Base-by-base conservation (phyloP, 2,797 vertebrate species). In the Chelon auratus region DNA sequence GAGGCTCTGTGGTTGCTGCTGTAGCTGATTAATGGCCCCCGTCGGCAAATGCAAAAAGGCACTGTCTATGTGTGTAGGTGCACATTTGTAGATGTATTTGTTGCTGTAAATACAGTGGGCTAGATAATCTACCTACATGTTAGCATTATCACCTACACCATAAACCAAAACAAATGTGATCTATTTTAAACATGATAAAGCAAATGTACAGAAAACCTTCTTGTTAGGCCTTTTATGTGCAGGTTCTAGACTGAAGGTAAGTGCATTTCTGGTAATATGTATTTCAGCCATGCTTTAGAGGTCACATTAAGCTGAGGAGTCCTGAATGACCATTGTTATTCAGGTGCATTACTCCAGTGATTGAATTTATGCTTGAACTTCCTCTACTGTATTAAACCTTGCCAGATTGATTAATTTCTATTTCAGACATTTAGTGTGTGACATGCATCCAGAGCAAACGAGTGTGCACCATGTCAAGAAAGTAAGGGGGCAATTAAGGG, bases 1-100 rank as follows among this genome's bases (percentile, higher is more conserved):
- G 55, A 82, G 83, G 76, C 84, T 70, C 67, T 9, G 14, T 10
- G 11, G 73, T 26, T 67, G 73, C 57, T 8, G 0, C 30, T 33
- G 30, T 33, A 40, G 15, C 11, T 91, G 90, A 91, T 91, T 78
- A 88, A 91, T 91, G 78, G 45, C 47, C 18, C 51, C 80, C 30
- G 87, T 86, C 59, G 79, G 42, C 51, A 62, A 71, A 76, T 61
- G 73, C 62, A 76, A 69, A 82, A 59, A 62, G 0, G 17, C 22
- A 3, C 9, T 5, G 26, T 39, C 37, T 70, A 24, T 40, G 26
- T 22, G 7, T 14, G 17, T 39, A 59, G 14, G 33, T 43, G 51
- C 72, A 15, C 67, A 62, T 72, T 72, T 83, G 48, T 70, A 26
- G 15, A 59, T 24, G 22, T 36, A 42, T 20, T 22, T 73, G 59